Evolutionary conservation across 2,797 vertebrate genomes (phyloP).

Genomic region (Pangasius larnaudii): DNA sequence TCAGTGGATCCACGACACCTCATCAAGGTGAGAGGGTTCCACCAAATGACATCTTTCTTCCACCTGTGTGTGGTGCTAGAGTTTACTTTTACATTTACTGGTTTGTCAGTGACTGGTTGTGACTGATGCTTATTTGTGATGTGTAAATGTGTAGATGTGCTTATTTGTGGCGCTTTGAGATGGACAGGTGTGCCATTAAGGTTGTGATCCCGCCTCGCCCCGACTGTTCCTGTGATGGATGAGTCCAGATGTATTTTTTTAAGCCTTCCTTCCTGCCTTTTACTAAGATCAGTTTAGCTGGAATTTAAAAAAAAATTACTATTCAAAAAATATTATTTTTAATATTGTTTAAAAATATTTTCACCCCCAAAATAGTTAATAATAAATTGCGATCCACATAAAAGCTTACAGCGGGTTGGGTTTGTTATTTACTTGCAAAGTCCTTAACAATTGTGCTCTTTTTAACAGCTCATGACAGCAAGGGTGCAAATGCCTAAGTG

Average conservation of each 20-base stretch:
- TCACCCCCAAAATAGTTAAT: constrained; percentile 35
- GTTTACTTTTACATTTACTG: constrained; percentile 48
- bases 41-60: constrained; percentile 60
- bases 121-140: constrained; percentile 13
- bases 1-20: constrained; percentile 53
- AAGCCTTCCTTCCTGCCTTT: no score
- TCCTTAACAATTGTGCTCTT: neutral
- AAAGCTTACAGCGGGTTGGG: constrained; percentile 10
- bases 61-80: constrained; percentile 44
- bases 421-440: neutral
- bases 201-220: no score
- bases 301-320: neutral
- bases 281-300: neutral
- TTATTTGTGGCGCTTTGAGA: neutral
- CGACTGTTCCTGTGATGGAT: no score
- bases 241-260: no score
- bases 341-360: neutral
- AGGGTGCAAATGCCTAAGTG: constrained; percentile 10
- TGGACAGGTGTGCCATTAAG: no score
- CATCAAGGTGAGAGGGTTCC: constrained; percentile 61
- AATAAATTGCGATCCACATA: constrained; percentile 32
- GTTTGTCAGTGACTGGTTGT: constrained; percentile 29
- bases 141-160: no score
- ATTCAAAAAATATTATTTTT: neutral
- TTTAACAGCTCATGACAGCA: constrained; percentile 5